These are phyloP conservation scores for Zaprionus nigranus DNA, from an alignment of 1,140 invertebrate species.

Conservation along the genomic window DNA sequence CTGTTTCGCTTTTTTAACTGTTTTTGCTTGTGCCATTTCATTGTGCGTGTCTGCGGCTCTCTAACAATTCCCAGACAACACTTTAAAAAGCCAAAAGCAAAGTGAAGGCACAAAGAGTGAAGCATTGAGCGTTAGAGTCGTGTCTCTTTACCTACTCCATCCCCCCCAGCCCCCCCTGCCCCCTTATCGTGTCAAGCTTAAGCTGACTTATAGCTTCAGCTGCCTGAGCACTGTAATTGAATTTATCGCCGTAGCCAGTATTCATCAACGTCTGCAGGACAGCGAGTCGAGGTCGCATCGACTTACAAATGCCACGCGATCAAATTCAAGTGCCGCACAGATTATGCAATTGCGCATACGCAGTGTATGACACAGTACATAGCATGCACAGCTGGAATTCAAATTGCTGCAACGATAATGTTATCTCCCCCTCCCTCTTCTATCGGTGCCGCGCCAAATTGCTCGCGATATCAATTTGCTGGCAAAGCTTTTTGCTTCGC, in stretches of 20 bases:
- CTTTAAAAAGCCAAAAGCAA: conserved; percentile 58
- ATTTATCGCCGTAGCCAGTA: conserved; percentile 73
- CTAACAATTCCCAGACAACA: conserved; percentile 59
- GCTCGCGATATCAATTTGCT: conserved; percentile 80
- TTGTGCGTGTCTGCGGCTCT: conserved; percentile 53
- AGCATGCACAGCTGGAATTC: neutral
- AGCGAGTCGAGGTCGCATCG: conserved; percentile 25
- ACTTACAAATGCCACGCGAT: conserved; percentile 63
- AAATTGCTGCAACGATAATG: conserved; percentile 22
- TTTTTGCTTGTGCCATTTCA: conserved; percentile 52
- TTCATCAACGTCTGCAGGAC: conserved; percentile 69
- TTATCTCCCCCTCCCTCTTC: neutral
- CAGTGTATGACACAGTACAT: conserved; percentile 42
- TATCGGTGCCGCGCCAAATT: conserved; percentile 58
- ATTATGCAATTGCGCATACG: conserved; percentile 77
- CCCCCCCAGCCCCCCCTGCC: neutral
- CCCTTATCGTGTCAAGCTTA: conserved; percentile 9
- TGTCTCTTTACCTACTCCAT: conserved; percentile 14
- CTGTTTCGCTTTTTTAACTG: conserved; percentile 45
- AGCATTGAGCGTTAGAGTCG: conserved; percentile 36
- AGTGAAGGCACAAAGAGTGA: conserved; percentile 54
- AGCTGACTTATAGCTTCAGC: conserved; percentile 68
- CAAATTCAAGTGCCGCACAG: conserved; percentile 57
- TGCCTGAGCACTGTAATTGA: conserved; percentile 67
- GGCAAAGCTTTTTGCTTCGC: conserved; percentile 66